These are phyloP conservation scores for Exocentrus adspersus DNA, from an alignment of 2,888 invertebrate genomes.

Conservation along the genomic window DNA sequence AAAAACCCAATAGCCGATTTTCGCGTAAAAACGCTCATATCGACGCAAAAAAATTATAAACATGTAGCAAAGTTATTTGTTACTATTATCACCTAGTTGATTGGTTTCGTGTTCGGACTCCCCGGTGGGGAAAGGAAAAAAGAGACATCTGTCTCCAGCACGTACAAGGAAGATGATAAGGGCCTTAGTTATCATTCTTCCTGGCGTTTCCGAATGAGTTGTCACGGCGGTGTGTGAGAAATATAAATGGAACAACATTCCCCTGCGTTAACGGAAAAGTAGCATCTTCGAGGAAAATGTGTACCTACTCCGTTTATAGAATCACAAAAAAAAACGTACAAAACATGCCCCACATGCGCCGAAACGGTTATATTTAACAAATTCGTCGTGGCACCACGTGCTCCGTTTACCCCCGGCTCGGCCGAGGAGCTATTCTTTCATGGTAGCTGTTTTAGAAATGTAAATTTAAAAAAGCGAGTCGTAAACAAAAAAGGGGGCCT, in stretches of 20 bases:
- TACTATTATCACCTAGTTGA: not conserved
- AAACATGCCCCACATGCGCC: conserved; percentile 28
- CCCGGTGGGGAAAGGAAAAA: not conserved
- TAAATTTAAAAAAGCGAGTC: too few relatives aligned
- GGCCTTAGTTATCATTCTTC: not conserved
- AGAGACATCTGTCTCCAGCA: not conserved
- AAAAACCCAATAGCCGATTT: conserved; percentile 52
- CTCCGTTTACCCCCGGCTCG: conserved; percentile 21
- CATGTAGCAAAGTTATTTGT: not conserved
- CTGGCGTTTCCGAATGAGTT: not conserved
- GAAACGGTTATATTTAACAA: conserved; percentile 31
- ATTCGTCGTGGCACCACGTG: conserved; percentile 21
- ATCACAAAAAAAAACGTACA: conserved; percentile 13
- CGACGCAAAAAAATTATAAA: not conserved
- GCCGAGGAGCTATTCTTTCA: too few relatives aligned
- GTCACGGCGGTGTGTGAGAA: not conserved
- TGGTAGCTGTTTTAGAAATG: too few relatives aligned
- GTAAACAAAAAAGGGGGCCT: too few relatives aligned
- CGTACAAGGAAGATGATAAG: not conserved
- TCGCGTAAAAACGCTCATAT: not conserved
- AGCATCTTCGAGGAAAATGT: too few relatives aligned
- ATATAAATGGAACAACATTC: not conserved
- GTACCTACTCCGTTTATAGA: conserved; percentile 7
- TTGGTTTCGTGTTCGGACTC: not conserved
- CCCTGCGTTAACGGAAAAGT: not conserved